Conservation (phyloP, 2,113 vertebrate species). For the Condylura cristata region DNA sequence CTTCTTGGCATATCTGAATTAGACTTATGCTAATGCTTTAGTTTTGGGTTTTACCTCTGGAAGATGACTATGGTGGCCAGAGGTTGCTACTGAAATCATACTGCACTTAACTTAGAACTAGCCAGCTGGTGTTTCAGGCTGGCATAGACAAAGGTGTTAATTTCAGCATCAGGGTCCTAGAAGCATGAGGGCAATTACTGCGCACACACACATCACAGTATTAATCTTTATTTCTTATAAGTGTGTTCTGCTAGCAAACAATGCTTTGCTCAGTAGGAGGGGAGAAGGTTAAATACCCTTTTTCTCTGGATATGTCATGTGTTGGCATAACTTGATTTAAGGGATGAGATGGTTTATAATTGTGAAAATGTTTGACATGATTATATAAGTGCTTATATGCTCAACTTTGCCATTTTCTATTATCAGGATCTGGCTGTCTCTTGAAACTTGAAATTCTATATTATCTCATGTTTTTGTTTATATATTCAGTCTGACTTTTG, state of each 20-base stretch:
- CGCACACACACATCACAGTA: background rate
- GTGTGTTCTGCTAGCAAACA: background rate
- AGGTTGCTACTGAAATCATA: background rate
- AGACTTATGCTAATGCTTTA: background rate
- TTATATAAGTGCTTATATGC: background rate
- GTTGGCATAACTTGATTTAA: constrained; percentile 18
- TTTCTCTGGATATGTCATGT: background rate
- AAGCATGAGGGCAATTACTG: background rate
- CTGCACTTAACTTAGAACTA: background rate
- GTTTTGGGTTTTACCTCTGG: background rate
- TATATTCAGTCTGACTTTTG: constrained; percentile 2
- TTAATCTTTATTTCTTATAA: background rate
- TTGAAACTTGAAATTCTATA: background rate
- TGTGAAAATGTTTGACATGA: background rate
- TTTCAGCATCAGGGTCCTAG: background rate
- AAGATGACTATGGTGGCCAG: background rate
- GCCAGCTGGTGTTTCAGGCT: background rate
- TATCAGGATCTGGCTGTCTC: background rate
- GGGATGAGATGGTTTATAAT: background rate
- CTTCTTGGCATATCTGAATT: constrained; percentile 21
- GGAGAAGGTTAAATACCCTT: background rate
- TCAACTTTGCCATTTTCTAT: constrained; percentile 4
- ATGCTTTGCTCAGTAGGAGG: background rate
- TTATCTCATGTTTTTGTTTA: constrained; percentile 11
- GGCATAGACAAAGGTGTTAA: background rate